Percentiles rank a stretch among this genome's conserved stretches.
phyloP scores from a whole-genome alignment of 2,113 vertebrate species.

The Mastomys coucha region DNA sequence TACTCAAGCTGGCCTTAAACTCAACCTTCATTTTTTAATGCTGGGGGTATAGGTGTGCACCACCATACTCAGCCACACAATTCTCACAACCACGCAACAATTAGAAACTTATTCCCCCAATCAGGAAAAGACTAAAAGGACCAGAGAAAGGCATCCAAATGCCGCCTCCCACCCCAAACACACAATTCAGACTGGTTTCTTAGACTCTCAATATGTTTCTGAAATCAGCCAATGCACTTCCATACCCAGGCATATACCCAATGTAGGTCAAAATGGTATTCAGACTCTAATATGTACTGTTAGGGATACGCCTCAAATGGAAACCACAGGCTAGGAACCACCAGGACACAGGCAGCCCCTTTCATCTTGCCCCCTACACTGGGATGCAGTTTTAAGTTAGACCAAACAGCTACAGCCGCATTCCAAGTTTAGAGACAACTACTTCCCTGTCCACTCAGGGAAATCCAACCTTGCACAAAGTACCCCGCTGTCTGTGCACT shows the following conservation, averaged over 20 bases:
- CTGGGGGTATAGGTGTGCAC: background rate
- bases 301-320: background rate
- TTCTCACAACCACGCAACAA: background rate
- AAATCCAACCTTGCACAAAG: background rate
- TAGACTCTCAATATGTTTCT: background rate
- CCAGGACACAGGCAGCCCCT: background rate
- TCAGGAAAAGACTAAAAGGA: background rate
- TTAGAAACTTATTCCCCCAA: conserved; percentile 39
- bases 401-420: background rate
- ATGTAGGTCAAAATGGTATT: background rate
- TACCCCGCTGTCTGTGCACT: background rate
- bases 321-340: background rate
- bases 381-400: background rate
- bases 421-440: background rate
- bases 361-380: background rate
- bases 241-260: background rate
- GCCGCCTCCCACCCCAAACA: background rate
- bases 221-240: background rate
- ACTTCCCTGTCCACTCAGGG: background rate
- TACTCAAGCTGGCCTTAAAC: background rate
- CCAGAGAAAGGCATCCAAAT: background rate
- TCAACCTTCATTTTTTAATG: background rate
- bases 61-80: background rate
- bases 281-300: background rate
- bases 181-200: background rate